Base-by-base conservation (phyloP, 1,140 invertebrate genomes). In the Ceratina japonica region DNA sequence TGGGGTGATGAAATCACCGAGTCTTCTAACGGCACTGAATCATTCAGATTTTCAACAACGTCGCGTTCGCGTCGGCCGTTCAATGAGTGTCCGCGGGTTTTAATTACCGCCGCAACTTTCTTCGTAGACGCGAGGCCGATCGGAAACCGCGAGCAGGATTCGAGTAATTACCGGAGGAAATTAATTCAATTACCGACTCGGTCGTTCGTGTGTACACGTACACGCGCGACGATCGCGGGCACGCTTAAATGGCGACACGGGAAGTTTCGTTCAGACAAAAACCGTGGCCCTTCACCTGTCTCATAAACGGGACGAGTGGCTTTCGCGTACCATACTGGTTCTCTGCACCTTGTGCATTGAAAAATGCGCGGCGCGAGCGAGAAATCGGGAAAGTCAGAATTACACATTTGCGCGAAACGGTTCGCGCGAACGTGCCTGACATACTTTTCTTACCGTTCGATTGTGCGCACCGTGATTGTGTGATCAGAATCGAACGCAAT, bases 251-350 rank as follows among this genome's bases (percentile, higher is more conserved):
- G 77, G 77, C 44, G 63, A 79, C 77, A 22, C 71, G 77, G 70
- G 77, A 79, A 79, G 77, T 75, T 27, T 59, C 54, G 62, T 27
- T 61, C 22, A 15, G 0, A n/a, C 62, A 79, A 79, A 75, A 79
- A 75, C 54, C 22, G 16, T 65, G 71, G 77, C 77, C 77, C 71
- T 79, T 79, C 77, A 74, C 77, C 77, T 74, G 77, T 66, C 77
- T 59, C 73, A 66, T 63, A 63, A 69, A 63, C 73, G 73, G 66
- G 64, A 64, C 72, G 75, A 76, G 64, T 70, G 54, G 75, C 72
- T 75, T 80, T 80, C 65, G 74, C 79, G 58, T 63, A 37, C 63
- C 64, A 66, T 80, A 79, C 71, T 79, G 70, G 77, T 79, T 79
- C 31, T 75, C 31, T 75, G 77, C 71, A 75, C 62, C 77, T 79